Base-by-base conservation (phyloP, 1,140 invertebrate genomes). In the Drosophila nasuta region DNA sequence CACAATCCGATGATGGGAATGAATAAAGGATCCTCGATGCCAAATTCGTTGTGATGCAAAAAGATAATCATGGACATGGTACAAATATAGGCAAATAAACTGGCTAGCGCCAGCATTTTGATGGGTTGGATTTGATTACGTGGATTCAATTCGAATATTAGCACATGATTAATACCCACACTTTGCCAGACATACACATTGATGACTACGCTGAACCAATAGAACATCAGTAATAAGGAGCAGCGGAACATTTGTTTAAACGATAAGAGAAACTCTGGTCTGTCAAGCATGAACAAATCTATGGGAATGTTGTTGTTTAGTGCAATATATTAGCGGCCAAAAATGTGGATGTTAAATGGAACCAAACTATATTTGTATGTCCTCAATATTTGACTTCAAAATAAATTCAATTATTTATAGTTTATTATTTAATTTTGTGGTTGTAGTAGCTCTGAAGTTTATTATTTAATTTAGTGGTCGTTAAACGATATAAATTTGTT, bases 81-180 rank as follows among this genome's bases (percentile, higher is more conserved):
- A 95, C 95, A 96, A 2, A 96, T 71, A n/a, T 96, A 95, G 5
- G 94, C 95, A 71, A 96, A 93, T 52, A 94, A 94, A 1, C 95
- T 93, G 3, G 95, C 94, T 54, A 96, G 92, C 92, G 96, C 95
- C 82, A 97, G 93, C 1, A 96, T 82, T 76, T 95, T 93, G 49
- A 95, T 94, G 69, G 96, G 95, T 2, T 94, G 76, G 28, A 93
- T 81, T 92, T 96, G 95, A 80, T 96, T 94, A 28, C 96, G 92
- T 1, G 96, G 96, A 92, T 97, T 95, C 13, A 96, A 92, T 90
- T 97, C 96, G 81, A 97, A 97, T 63, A 97, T 97, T 0, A 97
- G 93, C 0, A 97, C 95, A 91, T 97, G 96, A 92, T 97, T 97
- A 11, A 97, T 95, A 46, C 96, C 96, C n/a, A 95, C 94, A 35